These are phyloP conservation scores for Callaeas wilsoni DNA, from an alignment of 2,113 vertebrate genomes.

Conservation along the genomic window DNA sequence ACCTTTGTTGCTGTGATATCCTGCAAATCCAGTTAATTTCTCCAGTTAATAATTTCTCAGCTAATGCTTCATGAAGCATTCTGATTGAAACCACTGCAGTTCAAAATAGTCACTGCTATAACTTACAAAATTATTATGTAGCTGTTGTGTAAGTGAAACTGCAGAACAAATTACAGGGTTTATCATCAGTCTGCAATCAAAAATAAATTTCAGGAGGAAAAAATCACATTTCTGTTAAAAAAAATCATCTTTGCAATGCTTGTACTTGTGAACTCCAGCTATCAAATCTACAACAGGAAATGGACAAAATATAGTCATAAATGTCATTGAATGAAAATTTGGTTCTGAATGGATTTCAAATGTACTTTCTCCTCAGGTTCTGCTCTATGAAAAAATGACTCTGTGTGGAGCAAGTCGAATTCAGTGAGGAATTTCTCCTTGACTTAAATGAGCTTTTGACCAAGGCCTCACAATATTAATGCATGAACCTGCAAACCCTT, in stretches of 20 bases:
- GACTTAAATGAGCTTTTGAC: constrained; percentile 50
- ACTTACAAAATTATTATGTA: background rate
- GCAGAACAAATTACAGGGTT: constrained; percentile 3
- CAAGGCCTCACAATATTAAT: constrained; percentile 36
- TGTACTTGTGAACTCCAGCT: background rate
- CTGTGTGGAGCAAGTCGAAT: constrained; percentile 8
- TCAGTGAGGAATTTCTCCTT: constrained; percentile 37
- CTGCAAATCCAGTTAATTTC: constrained; percentile 20
- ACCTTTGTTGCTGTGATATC: constrained; percentile 11
- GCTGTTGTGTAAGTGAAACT: constrained; percentile 9
- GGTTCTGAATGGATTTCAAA: constrained; percentile 30
- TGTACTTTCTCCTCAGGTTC: background rate
- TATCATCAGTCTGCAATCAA: constrained; percentile 13
- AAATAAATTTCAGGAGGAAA: background rate
- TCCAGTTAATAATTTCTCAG: constrained; percentile 23
- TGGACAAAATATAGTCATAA: background rate
- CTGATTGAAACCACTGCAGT: background rate
- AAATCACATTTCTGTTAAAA: background rate
- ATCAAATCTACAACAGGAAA: background rate
- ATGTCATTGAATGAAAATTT: constrained; percentile 18
- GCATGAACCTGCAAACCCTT: constrained; percentile 38
- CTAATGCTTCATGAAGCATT: background rate
- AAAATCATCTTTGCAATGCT: background rate
- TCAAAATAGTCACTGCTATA: background rate
- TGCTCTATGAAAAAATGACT: constrained; percentile 2